These are phyloP conservation scores for Folsomia manolachei DNA, from an alignment of 2,888 invertebrate genomes.

Conservation along the genomic window DNA sequence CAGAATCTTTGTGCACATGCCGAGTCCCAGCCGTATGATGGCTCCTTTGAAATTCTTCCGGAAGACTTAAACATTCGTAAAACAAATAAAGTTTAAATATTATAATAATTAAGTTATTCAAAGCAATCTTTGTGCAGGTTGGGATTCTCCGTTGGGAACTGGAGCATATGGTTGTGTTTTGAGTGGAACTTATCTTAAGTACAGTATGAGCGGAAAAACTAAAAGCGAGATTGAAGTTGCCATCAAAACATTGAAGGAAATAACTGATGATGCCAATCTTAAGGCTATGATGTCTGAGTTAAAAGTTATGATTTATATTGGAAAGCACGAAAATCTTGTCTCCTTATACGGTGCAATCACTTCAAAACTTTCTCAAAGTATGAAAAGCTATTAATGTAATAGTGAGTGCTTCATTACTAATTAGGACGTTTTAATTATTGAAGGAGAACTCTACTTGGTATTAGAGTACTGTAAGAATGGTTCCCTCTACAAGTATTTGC, in stretches of 20 bases:
- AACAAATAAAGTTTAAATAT: no score
- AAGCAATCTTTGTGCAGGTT: background rate
- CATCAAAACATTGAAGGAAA: background rate
- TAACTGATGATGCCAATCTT: background rate
- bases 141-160: slow-evolving; percentile 7
- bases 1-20: background rate
- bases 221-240: background rate
- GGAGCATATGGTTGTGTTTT: slow-evolving; percentile 5
- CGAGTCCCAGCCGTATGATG: background rate
- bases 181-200: background rate
- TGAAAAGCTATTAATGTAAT: no score
- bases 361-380: no score
- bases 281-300: slow-evolving; percentile 5
- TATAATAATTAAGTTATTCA: background rate
- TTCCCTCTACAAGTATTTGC: slow-evolving; percentile 1
- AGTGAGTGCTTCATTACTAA: no score
- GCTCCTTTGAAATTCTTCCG: background rate
- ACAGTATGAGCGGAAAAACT: background rate
- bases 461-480: slow-evolving; percentile 18
- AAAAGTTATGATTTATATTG: slow-evolving; percentile 18
- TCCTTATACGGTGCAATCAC: slow-evolving; percentile 11
- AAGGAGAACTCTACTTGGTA: slow-evolving; percentile 10
- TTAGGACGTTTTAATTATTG: background rate
- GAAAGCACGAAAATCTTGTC: slow-evolving; percentile 11
- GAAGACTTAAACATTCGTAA: background rate